phyloP scores from a whole-genome alignment of 2,888 invertebrate genomes.

The Idaea aversata region DNA sequence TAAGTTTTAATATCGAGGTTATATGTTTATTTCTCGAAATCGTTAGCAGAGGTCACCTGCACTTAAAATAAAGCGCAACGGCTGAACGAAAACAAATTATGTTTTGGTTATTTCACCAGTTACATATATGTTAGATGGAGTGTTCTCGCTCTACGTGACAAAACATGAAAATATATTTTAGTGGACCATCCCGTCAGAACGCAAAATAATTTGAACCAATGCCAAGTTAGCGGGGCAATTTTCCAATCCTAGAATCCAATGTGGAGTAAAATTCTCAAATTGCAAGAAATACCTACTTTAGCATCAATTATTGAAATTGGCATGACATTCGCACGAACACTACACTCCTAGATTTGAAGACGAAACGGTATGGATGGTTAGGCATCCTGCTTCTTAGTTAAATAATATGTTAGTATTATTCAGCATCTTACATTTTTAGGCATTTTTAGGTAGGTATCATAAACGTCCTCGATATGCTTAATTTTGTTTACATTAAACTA shows the following conservation, averaged over 20 bases:
- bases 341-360: neutral
- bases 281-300: conserved; percentile 28
- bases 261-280: conserved; percentile 37
- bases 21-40: neutral
- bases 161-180: conserved; percentile 54
- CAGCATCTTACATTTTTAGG: neutral
- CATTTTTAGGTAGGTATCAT: too few relatives aligned
- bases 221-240: conserved; percentile 60
- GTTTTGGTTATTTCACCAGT: conserved; percentile 5
- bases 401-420: neutral
- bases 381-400: too few relatives aligned
- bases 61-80: neutral
- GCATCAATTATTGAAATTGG: neutral
- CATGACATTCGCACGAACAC: neutral
- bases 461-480: neutral
- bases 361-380: neutral
- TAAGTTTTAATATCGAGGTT: neutral
- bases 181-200: conserved; percentile 51
- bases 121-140: conserved; percentile 17
- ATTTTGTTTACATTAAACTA: neutral
- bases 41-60: neutral
- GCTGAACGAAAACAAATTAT: neutral
- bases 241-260: conserved; percentile 48
- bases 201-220: conserved; percentile 64
- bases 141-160: conserved; percentile 35